These are phyloP conservation scores for Therioaphis trifolii DNA, from an alignment of 2,888 invertebrate species.

Conservation along the genomic window DNA sequence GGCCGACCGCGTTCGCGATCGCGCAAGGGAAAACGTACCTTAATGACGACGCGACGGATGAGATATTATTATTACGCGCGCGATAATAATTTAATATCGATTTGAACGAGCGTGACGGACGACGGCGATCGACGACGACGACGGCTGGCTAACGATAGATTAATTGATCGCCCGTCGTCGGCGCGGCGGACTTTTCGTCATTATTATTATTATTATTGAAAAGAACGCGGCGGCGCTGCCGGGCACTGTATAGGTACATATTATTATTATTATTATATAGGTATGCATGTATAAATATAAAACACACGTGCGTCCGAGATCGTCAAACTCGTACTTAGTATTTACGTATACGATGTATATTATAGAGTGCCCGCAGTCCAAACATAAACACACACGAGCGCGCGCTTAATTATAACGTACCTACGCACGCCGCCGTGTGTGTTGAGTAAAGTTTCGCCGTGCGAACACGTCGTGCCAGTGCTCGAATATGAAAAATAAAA, in stretches of 20 bases:
- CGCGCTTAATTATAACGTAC: too few species aligned
- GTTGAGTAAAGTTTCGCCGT: too few species aligned
- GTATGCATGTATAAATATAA: conserved; percentile 18
- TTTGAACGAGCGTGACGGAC: not conserved
- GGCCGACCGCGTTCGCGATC: too few species aligned
- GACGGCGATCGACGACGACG: not conserved
- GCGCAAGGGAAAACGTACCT: too few species aligned
- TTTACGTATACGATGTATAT: not conserved
- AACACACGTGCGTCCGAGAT: not conserved
- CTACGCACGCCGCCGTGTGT: too few species aligned
- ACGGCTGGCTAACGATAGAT: conserved; percentile 43
- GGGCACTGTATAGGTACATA: not conserved
- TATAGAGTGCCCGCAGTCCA: too few species aligned
- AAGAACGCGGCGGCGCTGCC: conserved; percentile 25
- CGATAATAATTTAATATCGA: conserved; percentile 27
- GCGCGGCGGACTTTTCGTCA: not conserved
- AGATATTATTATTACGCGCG: too few species aligned
- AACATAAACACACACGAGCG: too few species aligned
- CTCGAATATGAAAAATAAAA: too few species aligned
- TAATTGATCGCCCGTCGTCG: conserved; percentile 28
- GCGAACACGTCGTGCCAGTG: too few species aligned
- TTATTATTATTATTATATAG: conserved; percentile 21
- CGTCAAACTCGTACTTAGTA: not conserved
- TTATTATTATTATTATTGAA: conserved; percentile 1
- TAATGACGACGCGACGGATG: too few species aligned